Percentiles rank a stretch among this genome's conserved stretches.
These are phyloP conservation scores for Synaphobranchus kaupii DNA, from an alignment of 2,797 vertebrate genomes.

Conservation along the genomic window DNA sequence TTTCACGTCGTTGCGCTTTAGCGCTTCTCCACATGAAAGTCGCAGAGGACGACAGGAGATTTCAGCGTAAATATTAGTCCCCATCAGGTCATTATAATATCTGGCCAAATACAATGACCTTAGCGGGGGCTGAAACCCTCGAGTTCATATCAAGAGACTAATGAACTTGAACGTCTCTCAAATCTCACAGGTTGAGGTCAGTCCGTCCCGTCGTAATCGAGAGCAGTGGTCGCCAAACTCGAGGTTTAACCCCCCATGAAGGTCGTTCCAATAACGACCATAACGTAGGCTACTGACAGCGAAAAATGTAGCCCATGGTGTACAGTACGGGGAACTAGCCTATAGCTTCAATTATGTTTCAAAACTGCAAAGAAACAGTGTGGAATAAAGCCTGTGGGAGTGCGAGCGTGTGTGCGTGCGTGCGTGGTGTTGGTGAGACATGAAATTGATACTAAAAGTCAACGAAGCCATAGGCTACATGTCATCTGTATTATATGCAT, in stretches of 20 bases:
- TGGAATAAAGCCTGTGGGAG: background rate
- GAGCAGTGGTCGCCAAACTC: background rate
- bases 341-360: background rate
- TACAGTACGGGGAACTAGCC: background rate
- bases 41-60: background rate
- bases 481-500: background rate
- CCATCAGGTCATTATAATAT: background rate
- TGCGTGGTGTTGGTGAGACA: background rate
- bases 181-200: background rate
- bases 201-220: background rate
- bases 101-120: background rate
- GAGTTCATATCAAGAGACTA: background rate
- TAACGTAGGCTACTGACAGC: background rate
- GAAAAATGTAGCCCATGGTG: background rate
- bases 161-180: background rate
- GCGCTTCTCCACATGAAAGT: background rate
- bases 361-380: background rate
- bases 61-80: background rate
- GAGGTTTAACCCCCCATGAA: background rate
- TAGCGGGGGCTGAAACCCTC: background rate
- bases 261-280: background rate
- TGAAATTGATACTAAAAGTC: background rate
- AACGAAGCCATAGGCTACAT: background rate
- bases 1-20: background rate
- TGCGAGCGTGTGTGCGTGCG: background rate